Base-by-base conservation (phyloP, 1,140 invertebrate genomes). In the Campodea augens region DNA sequence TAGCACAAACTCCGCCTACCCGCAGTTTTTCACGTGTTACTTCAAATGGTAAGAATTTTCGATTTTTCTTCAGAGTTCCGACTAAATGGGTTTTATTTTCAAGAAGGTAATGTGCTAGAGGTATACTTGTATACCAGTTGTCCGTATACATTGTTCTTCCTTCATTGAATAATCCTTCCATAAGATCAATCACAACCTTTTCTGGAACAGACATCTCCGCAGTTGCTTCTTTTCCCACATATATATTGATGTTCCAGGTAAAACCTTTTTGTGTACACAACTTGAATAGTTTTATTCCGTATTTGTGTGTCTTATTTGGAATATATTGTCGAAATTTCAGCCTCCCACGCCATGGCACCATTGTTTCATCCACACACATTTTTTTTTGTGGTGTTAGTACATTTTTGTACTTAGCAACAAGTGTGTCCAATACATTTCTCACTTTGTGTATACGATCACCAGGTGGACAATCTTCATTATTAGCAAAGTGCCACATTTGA, bases 61-160 rank as follows among this genome's bases (percentile, higher is more conserved):
- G 18, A 36, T 27, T 23, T 20, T 21, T 32, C 27, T 57, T 48
- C 43, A 69, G 38, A 47, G 62, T 69, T 43, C 65, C 62, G 48
- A 61, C 51, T n/a, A 62, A 52, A 60, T 69, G 59, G 2, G 60
- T 69, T 50, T 67, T 36, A 53, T 43, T 55, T 57, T 20, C 25
- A 18, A 50, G 41, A 42, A 51, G 42, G 1, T 45, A 25, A 10
- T 51, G 13, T 13, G 62, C 59, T 43, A 67, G 52, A 40, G 55
- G 24, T 44, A 65, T 50, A 52, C 62, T 65, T 21, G 56, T 60
- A 48, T 63, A 66, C 53, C 53, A 64, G 44, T 56, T 53, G 52
- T 57, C 50, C 22, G 45, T 45, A 48, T 36, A 55, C n/a, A 55
- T 7, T 36, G 54, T 56, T 41, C 53, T 49, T 25, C 53, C 58